Base-by-base conservation (phyloP, 2,797 vertebrate species). In the Oryzias dopingdopingensis region DNA sequence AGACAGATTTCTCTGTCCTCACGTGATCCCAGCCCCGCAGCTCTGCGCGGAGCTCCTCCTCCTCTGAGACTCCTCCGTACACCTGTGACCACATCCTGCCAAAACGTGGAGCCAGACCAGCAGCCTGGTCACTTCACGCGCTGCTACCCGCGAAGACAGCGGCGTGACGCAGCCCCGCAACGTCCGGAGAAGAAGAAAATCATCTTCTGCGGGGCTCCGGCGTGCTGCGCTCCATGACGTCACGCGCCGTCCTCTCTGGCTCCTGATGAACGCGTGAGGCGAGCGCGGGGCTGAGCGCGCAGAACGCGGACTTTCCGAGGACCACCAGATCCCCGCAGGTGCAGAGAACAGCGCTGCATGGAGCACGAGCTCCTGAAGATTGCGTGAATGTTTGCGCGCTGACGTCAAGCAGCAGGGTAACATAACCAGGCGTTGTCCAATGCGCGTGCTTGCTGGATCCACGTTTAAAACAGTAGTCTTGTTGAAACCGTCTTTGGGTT, bases 341-440 rank as follows among this genome's bases (percentile, higher is more conserved):
- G 16, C 4, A 22, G 14, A 46, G 10, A 18, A 20, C 13, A 20
- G 7, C n/a, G 17, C 6, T 2, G 14, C 3, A 18, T 4, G 23
- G 29, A 26, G 49, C 56, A 59, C 52, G 6, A 58, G 62, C 60
- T 62, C 59, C 56, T 67, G 70, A 70, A 67, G 79, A 74, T 49
- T 69, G 72, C 83, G 67, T 87, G 71, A 49, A 67, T 24, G 58
- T 74, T 55, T 82, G 81, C 90, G 90, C 88, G 85, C 62, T 92
- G 89, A 91, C 93, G 92, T 93, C 85, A 91, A 37, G 49, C 57
- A 62, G 65, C 52, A 1, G 69, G 81, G 85, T 88, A 86, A 84
- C 80, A 88, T 82, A 67, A 10, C 72, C 57, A 76, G 70, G 74
- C 50, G 17, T 52, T 50, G n/a, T 59, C 72, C 72, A 77, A 70